Evolutionary conservation across 2,797 vertebrate species (phyloP), one percentile per base, ranked within the genome.

Genomic region (Myotis myotis): DNA sequence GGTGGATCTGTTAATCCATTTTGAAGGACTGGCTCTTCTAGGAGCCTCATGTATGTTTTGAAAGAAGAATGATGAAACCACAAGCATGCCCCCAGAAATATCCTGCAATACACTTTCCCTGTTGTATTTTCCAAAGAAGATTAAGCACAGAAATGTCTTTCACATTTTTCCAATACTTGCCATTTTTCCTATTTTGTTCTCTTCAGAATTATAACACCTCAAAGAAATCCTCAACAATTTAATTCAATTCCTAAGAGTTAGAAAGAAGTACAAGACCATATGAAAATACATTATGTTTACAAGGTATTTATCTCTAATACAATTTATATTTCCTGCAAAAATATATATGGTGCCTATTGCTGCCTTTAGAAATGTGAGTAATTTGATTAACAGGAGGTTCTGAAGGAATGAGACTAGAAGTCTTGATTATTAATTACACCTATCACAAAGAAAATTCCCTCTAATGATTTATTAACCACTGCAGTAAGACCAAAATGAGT

Each of bases 391-490:
- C 91, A 28, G 87, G 96, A 93, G 38, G 8, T 79, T 96, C 89
- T 94, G 93, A 96, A 95, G 90, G 85, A 96, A 95, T 95, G 94
- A 96, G 76, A 95, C 90, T 95, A 70, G 75, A 98, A 97, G 95
- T 96, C 97, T 97, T 97, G 97, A 97, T 98, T 97, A 98, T 96
- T 95, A 97, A 97, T 98, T 98, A 96, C 16, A 91, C 53, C 88
- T 95, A 95, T 87, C 82, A 83, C 49, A 3, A 95, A 96, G 71
- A 97, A 96, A 98, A 98, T 97, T 94, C 96, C 89, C 95, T 75
- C 33, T 97, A 97, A 97, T 98, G 97, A 98, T 98, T 98, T 97
- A 98, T 98, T 97, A 98, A 96, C 94, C 96, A 96, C 91, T 95
- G 87, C 55, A 49, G 81, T 91, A 79, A 82, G 36, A 41, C 80